Conservation (phyloP, 2,888 invertebrate genomes). For the Cosmopolites sordidus region DNA sequence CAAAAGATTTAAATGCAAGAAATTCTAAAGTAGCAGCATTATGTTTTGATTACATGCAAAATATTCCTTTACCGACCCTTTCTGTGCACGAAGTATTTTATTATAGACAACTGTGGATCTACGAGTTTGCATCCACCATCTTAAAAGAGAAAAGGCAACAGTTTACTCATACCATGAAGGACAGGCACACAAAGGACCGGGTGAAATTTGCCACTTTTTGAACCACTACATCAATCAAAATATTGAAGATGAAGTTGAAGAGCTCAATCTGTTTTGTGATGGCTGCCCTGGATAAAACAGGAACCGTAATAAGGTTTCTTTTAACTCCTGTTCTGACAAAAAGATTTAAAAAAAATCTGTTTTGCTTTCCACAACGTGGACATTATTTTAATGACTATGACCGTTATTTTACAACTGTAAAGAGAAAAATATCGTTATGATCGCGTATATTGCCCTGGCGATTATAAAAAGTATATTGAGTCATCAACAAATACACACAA, state of each 20-base stretch:
- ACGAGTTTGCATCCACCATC: neutral
- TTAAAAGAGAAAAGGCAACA: neutral
- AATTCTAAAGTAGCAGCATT: neutral
- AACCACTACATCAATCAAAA: slow-evolving; percentile 1
- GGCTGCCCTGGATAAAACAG: slow-evolving; percentile 7
- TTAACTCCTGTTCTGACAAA: slow-evolving; percentile 1
- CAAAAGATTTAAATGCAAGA: neutral
- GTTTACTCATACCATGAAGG: slow-evolving; percentile 4
- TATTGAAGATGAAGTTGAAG: neutral
- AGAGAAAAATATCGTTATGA: slow-evolving; percentile 4
- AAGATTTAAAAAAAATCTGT: slow-evolving; percentile 3
- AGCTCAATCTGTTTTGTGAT: slow-evolving; percentile 8
- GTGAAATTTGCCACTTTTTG: slow-evolving; percentile 8
- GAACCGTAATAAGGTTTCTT: slow-evolving; percentile 5
- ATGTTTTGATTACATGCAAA: neutral
- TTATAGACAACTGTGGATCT: neutral
- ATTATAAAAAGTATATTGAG: neutral
- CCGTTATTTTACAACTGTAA: slow-evolving; percentile 5
- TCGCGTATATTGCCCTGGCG: slow-evolving; percentile 3
- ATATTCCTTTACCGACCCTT: neutral
- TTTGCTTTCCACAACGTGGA: slow-evolving; percentile 6
- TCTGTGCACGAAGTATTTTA: neutral
- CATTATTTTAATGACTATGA: slow-evolving; percentile 5
- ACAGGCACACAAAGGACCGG: slow-evolving; percentile 4
- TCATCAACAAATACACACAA: neutral